These are phyloP conservation scores for Sialis lutaria DNA, from an alignment of 2,888 invertebrate genomes.

Conservation along the genomic window DNA sequence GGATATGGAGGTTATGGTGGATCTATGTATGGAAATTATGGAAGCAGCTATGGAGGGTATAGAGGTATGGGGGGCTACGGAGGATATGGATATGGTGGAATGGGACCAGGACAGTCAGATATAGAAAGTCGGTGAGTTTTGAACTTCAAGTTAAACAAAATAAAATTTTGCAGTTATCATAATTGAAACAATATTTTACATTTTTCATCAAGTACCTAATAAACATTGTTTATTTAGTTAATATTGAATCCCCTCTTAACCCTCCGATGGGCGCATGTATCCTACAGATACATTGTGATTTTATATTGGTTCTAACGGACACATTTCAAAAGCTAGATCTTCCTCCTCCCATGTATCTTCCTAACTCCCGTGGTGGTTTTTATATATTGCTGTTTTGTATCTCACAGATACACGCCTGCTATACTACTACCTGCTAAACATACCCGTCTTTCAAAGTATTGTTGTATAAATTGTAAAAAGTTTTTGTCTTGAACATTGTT, in stretches of 20 bases:
- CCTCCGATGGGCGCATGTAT: not conserved
- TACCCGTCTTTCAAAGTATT: no score
- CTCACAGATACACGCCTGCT: no score
- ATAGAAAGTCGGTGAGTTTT: constrained; percentile 39
- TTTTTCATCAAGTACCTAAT: not conserved
- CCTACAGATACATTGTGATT: no score
- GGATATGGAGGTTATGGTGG: constrained; percentile 17
- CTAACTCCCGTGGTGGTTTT: no score
- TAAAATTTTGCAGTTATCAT: not conserved
- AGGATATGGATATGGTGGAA: constrained; percentile 22
- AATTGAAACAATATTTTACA: not conserved
- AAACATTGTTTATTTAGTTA: not conserved
- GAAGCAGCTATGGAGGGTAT: constrained; percentile 18
- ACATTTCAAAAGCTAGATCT: no score
- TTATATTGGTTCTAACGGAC: no score
- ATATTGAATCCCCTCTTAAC: not conserved
- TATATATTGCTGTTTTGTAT: no score
- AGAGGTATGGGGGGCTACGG: constrained; percentile 16
- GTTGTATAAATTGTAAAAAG: no score
- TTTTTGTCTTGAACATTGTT: no score
- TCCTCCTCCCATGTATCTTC: no score
- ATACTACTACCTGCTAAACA: no score
- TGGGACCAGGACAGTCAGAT: constrained; percentile 26
- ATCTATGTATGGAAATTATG: constrained; percentile 15
- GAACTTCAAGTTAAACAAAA: not conserved